Evolutionary conservation across 2,888 invertebrate species (phyloP).

Genomic region (Globia sparganii): DNA sequence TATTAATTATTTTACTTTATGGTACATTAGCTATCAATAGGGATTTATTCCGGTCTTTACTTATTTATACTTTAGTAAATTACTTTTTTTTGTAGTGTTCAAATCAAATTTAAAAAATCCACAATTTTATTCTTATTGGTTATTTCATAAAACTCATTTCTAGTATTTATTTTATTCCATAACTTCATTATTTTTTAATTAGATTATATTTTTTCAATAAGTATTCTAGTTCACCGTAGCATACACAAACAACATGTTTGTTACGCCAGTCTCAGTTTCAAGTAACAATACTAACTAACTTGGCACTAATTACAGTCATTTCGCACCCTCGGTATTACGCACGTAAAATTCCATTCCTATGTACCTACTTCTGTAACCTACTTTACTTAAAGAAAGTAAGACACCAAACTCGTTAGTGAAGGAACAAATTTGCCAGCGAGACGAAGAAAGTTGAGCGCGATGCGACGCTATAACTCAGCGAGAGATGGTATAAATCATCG

Average conservation of each 20-base stretch:
- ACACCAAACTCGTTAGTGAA: slow-evolving; percentile 44
- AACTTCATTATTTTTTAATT: not conserved
- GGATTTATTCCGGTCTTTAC: too few species aligned
- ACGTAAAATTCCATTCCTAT: slow-evolving; percentile 9
- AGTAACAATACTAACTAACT: not conserved
- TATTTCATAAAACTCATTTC: too few species aligned
- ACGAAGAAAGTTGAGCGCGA: slow-evolving; percentile 51
- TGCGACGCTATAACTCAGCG: slow-evolving; percentile 53
- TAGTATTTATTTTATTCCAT: too few species aligned
- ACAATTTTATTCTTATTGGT: too few species aligned
- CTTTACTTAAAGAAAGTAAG: slow-evolving; percentile 41
- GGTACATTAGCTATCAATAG: not conserved
- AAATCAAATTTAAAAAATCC: too few species aligned
- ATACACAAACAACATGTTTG: not conserved
- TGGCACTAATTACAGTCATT: slow-evolving; percentile 28
- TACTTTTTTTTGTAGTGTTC: too few species aligned
- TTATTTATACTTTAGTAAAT: too few species aligned
- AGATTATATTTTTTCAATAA: not conserved
- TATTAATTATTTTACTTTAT: not conserved
- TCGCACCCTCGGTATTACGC: not conserved
- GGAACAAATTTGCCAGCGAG: slow-evolving; percentile 45
- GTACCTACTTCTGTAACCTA: slow-evolving; percentile 28
- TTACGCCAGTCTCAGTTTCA: not conserved
- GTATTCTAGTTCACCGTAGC: not conserved
- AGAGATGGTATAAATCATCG: slow-evolving; percentile 57